Base-by-base conservation (phyloP, 2,888 invertebrate genomes). In the Metacarcinus magister region DNA sequence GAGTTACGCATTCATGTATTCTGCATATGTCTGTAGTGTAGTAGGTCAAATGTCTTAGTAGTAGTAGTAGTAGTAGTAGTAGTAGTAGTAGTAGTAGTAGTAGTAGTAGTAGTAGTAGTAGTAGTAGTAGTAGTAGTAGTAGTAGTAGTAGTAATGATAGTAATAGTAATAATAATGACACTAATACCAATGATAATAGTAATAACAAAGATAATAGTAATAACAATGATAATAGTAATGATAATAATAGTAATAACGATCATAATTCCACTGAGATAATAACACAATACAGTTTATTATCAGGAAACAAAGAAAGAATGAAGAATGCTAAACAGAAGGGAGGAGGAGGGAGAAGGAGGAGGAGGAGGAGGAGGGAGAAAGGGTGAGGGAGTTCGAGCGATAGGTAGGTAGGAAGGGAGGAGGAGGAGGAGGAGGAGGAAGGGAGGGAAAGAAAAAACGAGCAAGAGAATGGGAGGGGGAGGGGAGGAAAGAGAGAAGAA, bases 31-130 rank as follows among this genome's bases (percentile, higher is more conserved):
- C 39, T 39, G 39, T 39, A 39, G 2, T 0, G 39, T 39, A 39
- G 39, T 39, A 39, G 39, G 39, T 39, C 39, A 39, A 39, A 39
- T 39, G 19, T 19, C 19, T 54, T 54, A 54, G 13, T 54, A 54
- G 10, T 54, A 54, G 8, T 54, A 54, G 54, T 54, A 54, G 54
- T 54, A 54, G 32, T 7, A 82, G 82, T 82, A 82, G 82, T 13
- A 3, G n/a, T n/a, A 82, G 10, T 82, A 82, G 82, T 13, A 82
- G 87, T 87, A 87, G 87, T 87, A 87, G 10, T 87, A 87, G 87
- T 87, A 87, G 87, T 89, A 89, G 89, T 89, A 89, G 32, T 89
- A 89, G 43, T 89, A 89, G 89, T 32, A 89, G 89, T 89, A 89
- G 89, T 32, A 32, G 4, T 28, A 89, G 3, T 32, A 32, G 32